These are phyloP conservation scores for Lamprologus speciosus DNA, from an alignment of 2,113 vertebrate species.

Conservation along the genomic window DNA sequence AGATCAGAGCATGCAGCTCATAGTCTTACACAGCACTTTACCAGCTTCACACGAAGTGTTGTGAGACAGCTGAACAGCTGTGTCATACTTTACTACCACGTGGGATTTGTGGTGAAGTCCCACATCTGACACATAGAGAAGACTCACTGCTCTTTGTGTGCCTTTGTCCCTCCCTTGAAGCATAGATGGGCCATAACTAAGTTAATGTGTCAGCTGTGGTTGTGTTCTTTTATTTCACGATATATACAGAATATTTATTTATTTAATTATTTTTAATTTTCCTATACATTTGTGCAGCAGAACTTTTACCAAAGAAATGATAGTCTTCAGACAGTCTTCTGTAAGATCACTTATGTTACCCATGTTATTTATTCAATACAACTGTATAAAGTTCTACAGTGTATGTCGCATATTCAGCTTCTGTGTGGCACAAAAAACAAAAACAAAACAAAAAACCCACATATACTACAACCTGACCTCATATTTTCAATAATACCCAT, in stretches of 20 bases:
- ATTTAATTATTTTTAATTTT: accelerated
- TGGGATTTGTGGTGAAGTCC: background rate
- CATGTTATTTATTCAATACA: background rate
- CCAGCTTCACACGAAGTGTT: background rate
- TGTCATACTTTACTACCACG: background rate
- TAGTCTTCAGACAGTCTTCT: background rate
- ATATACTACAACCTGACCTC: background rate
- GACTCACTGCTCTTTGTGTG: background rate
- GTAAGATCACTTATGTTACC: background rate
- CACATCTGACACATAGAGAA: background rate
- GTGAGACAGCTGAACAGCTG: background rate
- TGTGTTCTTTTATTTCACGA: background rate
- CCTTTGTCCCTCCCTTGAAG: background rate
- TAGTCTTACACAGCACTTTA: background rate
- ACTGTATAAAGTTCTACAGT: background rate
- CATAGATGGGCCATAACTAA: background rate
- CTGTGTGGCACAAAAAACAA: background rate
- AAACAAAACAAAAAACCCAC: background rate
- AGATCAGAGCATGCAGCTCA: background rate
- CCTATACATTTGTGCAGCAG: background rate
- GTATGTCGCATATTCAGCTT: background rate
- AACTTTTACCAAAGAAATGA: background rate
- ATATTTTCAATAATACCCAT: background rate
- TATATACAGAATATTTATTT: background rate
- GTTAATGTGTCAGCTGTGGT: background rate